Conservation (phyloP, 2,113 vertebrate species). For the Dromas ardeola region DNA sequence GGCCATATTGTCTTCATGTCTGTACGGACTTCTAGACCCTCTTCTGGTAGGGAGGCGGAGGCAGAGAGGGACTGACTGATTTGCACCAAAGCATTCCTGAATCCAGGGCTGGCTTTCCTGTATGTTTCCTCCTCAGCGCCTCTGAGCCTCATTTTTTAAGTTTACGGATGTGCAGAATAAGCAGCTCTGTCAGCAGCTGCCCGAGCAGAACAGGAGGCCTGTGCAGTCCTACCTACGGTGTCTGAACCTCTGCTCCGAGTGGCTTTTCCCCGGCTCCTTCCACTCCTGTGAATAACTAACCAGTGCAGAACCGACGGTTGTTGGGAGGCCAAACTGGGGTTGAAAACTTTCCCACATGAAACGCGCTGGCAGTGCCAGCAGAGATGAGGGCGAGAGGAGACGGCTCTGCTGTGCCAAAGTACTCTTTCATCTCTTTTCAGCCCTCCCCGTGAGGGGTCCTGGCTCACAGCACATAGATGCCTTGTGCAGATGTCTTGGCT, state of each 20-base stretch:
- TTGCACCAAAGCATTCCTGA: neutral
- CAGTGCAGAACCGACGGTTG: neutral
- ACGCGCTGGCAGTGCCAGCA: neutral
- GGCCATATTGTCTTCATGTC: neutral
- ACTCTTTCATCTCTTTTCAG: slow-evolving; percentile 60
- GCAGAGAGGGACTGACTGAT: neutral
- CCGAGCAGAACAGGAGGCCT: neutral
- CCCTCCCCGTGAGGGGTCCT: slow-evolving; percentile 55
- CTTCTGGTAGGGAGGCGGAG: neutral
- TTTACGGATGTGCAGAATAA: neutral
- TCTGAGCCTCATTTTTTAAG: neutral
- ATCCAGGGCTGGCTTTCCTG: neutral
- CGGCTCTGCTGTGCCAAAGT: slow-evolving; percentile 17
- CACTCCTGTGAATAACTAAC: neutral
- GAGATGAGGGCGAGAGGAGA: slow-evolving; percentile 22
- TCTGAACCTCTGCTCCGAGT: neutral
- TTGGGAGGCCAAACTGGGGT: neutral
- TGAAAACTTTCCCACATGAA: slow-evolving; percentile 59
- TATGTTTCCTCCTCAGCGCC: neutral
- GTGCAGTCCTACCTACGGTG: neutral
- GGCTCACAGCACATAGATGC: slow-evolving; percentile 58
- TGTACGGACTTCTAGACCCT: neutral
- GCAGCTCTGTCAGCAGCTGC: neutral
- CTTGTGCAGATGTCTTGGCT: slow-evolving; percentile 70
- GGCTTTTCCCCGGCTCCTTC: neutral